Conservation (phyloP, 2,113 vertebrate species). For the Chlamydotis undulata region DNA sequence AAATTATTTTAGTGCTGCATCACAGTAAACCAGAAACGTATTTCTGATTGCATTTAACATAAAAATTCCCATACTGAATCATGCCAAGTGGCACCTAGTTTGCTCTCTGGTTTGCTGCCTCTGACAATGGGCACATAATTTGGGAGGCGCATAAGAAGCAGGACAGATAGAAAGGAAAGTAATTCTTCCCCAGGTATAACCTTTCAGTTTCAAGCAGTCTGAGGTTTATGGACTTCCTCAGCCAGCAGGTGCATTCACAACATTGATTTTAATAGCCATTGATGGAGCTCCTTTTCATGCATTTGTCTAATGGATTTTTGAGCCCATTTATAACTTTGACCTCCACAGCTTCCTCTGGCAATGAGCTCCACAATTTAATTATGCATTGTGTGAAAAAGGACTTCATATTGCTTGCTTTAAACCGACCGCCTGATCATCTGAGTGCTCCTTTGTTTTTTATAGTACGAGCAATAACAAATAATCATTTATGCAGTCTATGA, state of each 20-base stretch:
- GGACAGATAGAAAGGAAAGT: neutral
- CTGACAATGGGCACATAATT: neutral
- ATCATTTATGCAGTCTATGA: neutral
- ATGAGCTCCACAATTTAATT: conserved; percentile 38
- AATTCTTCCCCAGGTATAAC: neutral
- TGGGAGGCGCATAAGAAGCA: neutral
- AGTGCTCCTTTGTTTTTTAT: neutral
- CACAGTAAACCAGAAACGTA: neutral
- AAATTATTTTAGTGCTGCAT: neutral
- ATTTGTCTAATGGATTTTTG: conserved; percentile 59
- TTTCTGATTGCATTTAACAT: neutral
- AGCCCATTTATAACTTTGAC: conserved; percentile 34
- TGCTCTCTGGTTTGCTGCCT: neutral
- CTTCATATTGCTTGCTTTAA: conserved; percentile 25
- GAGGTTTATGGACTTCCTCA: neutral
- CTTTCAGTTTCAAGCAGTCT: neutral
- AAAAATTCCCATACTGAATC: neutral
- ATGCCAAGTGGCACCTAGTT: neutral
- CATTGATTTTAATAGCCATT: conserved; percentile 41
- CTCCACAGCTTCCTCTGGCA: conserved; percentile 32
- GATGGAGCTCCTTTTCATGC: conserved; percentile 27
- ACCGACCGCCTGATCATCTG: neutral
- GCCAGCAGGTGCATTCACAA: conserved; percentile 17
- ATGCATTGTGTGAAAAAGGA: conserved; percentile 37
- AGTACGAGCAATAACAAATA: neutral